These are phyloP conservation scores for Tauraco hartlaubi DNA, from an alignment of 2,797 vertebrate genomes.

Conservation along the genomic window DNA sequence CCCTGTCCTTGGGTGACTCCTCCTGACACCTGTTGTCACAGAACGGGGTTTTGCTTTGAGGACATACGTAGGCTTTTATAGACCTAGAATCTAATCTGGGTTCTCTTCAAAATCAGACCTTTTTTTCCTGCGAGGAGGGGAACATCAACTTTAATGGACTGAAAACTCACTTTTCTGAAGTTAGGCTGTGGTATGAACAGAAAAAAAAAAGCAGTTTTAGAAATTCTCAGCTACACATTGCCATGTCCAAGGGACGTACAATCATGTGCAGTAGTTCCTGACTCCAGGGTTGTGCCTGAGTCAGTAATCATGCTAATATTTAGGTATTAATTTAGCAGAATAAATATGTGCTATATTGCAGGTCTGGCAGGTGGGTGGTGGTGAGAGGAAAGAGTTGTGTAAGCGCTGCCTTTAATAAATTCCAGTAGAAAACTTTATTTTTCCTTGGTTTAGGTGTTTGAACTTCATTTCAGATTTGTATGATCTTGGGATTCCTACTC, in stretches of 20 bases:
- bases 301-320: neutral
- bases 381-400: neutral
- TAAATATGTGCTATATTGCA: neutral
- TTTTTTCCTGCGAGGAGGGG: neutral
- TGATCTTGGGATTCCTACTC: neutral
- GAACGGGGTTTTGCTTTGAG: neutral
- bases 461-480: neutral
- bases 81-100: neutral
- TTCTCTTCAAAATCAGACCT: neutral
- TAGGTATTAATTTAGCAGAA: neutral
- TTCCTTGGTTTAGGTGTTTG: neutral
- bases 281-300: neutral
- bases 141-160: neutral
- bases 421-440: neutral
- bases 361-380: neutral
- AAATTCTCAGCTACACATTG: neutral
- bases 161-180: neutral
- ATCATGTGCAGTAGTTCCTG: neutral
- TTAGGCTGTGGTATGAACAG: neutral
- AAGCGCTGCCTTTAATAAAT: neutral
- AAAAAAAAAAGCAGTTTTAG: neutral
- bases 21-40: neutral
- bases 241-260: neutral
- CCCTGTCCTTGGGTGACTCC: constrained; percentile 46
- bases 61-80: neutral